Evolutionary conservation across 2,888 invertebrate genomes (phyloP), one percentile per base, ranked within the genome.

Genomic region (Lochmaea capreae): DNA sequence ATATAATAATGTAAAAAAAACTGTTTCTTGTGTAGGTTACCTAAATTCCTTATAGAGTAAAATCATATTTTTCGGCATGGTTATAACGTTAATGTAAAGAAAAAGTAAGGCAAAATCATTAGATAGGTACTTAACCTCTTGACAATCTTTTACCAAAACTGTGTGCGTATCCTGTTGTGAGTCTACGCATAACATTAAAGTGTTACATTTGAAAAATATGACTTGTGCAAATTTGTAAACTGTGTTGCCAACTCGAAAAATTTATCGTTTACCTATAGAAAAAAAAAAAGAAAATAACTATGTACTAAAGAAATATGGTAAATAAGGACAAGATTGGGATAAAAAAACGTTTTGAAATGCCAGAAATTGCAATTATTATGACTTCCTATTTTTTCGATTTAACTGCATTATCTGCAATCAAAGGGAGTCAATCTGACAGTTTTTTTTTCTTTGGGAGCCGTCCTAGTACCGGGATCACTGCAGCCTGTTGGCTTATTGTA

Each of bases 161-260:
- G 61, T 11, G 33, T 61, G 12, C 16, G 39, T 33, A 61, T 61
- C 39, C 61, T 61, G 33, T 39, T 26, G 33, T 9, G 2, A 14
- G 59, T 22, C 22, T 16, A 61, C 61, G 61, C 61, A 61, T 33
- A 59, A 59, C 11, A 26, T 39, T 12, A 16, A 63, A 62, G 62
- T 67, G 62, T 67, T 67, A 63, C 67, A 72, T 67, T 49, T 61
- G 72, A 46, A 71, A 62, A 39, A 39, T 16, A 71, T 67, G 62
- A 69, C 46, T 3, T 58, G 33, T 54, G 72, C 65, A 52, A 69
- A 63, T 67, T 59, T 65, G 8, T 63, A 54, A 3, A 18, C 18
- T n/a, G 54, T 18, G 54, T 54, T 54, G 54, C 54, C 54, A 54
- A 54, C 6, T 18, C 54, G 2, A 54, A 54, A 2, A 8, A 18